Evolutionary conservation across 1,140 invertebrate genomes (phyloP).

Genomic region (Drosophila orosa): DNA sequence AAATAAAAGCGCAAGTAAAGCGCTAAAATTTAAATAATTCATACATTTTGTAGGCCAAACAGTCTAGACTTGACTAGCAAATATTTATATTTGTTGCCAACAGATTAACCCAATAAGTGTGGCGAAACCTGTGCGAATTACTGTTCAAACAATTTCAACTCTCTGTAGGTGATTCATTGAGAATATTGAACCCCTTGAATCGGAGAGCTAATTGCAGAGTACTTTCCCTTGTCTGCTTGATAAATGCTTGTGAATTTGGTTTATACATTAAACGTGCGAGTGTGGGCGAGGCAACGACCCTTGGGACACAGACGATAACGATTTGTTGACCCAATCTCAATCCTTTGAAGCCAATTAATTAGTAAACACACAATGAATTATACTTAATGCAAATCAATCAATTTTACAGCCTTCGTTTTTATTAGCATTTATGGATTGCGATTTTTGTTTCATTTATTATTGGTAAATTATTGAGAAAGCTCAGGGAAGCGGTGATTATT

Average conservation of each 20-base stretch:
- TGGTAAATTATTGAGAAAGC: not conserved
- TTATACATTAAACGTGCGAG: not conserved
- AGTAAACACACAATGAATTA: slow-evolving; percentile 3
- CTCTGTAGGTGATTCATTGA: slow-evolving; percentile 17
- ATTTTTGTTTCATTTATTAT: slow-evolving; percentile 12
- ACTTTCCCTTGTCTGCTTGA: slow-evolving; percentile 15
- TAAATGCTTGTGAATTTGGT: slow-evolving; percentile 14
- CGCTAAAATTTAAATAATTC: slow-evolving; percentile 15
- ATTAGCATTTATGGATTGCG: slow-evolving; percentile 18
- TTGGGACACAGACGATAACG: not conserved
- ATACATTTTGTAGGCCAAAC: slow-evolving; percentile 4
- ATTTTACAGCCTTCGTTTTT: slow-evolving; percentile 7
- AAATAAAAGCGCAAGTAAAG: slow-evolving; percentile 18
- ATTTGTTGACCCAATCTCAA: slow-evolving; percentile 6
- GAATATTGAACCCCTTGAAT: not conserved
- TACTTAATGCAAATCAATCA: slow-evolving; percentile 36
- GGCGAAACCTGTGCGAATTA: slow-evolving; percentile 10
- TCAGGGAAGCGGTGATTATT: not conserved
- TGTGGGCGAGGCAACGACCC: not conserved
- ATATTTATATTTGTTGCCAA: slow-evolving; percentile 22
- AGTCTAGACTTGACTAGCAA: slow-evolving; percentile 20
- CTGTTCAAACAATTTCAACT: slow-evolving; percentile 7
- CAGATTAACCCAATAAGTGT: slow-evolving; percentile 12
- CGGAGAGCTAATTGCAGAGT: not conserved
- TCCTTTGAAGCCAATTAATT: slow-evolving; percentile 16